Percentiles rank a stretch among this genome's conserved stretches.
Conservation (phyloP, 1,140 invertebrate genomes). For the Argopecten irradians region DNA sequence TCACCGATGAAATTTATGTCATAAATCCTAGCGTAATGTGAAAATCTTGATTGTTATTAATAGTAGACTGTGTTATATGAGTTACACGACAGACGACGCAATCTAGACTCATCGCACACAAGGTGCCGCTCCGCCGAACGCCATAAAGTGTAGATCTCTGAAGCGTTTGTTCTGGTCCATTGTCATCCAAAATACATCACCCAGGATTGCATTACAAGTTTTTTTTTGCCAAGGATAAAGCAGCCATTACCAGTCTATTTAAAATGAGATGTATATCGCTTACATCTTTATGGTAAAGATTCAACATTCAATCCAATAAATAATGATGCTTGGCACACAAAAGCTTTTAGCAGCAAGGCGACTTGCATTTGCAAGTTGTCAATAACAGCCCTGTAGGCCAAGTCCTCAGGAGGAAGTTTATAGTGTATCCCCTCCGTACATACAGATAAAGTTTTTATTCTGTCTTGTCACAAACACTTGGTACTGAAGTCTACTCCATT, state of each 20-base stretch:
- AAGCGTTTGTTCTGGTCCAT: background rate
- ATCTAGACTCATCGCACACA: background rate
- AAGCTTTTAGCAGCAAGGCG: conserved; percentile 20
- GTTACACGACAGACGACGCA: background rate
- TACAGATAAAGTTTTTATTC: conserved; percentile 12
- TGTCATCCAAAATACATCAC: background rate
- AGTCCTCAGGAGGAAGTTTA: background rate
- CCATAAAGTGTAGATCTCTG: background rate
- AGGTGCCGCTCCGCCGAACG: background rate
- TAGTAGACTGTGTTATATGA: background rate
- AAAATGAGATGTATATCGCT: conserved; percentile 16
- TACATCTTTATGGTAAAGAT: conserved; percentile 22
- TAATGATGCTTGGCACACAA: conserved; percentile 3
- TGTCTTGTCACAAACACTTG: conserved; percentile 14
- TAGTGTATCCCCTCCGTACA: background rate
- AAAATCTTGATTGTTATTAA: background rate
- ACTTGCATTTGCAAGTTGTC: conserved; percentile 3
- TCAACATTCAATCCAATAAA: conserved; percentile 11
- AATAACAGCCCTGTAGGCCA: background rate
- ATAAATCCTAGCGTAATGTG: background rate
- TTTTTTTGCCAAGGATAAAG: background rate
- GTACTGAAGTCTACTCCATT: background rate
- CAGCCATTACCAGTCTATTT: background rate
- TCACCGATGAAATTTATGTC: background rate
- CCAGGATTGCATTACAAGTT: background rate